Evolutionary conservation across 2,797 vertebrate species (phyloP).

Genomic region (Salmo trutta): DNA sequence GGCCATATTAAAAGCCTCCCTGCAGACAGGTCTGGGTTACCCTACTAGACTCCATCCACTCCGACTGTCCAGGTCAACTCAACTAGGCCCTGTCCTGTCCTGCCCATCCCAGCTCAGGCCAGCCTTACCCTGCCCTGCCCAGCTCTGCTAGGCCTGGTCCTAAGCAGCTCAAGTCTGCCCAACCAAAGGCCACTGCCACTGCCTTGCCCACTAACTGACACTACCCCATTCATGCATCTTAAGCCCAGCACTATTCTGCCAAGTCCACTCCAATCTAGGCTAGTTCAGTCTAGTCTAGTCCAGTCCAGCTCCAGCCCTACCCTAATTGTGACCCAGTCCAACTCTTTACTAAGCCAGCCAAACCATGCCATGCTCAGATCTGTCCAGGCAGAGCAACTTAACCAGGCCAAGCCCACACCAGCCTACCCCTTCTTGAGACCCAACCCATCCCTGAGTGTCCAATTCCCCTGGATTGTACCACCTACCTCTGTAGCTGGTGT

Average conservation of each 20-base stretch:
- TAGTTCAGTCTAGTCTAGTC: slow-evolving; percentile 20
- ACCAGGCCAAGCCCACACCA: background rate
- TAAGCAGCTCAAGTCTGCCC: background rate
- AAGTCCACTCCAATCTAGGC: slow-evolving; percentile 18
- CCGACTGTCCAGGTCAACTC: background rate
- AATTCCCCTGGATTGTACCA: background rate
- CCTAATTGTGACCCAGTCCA: background rate
- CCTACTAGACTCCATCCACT: slow-evolving; percentile 51
- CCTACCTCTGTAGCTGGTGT: slow-evolving; percentile 90
- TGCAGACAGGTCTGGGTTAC: slow-evolving; percentile 36
- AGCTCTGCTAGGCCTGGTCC: slow-evolving; percentile 15
- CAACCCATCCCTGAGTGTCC: background rate
- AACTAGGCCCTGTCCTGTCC: background rate
- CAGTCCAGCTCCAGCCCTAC: background rate
- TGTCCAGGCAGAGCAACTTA: background rate
- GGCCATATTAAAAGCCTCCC: slow-evolving; percentile 76
- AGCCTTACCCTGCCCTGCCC: slow-evolving; percentile 10
- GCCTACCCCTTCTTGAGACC: background rate
- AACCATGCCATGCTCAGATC: background rate
- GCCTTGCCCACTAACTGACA: background rate
- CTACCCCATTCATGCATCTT: background rate
- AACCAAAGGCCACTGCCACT: background rate
- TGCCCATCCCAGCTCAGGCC: slow-evolving; percentile 7
- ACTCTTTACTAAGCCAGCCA: background rate
- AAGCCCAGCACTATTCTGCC: slow-evolving; percentile 34